These are phyloP conservation scores for Mimas tiliae DNA, from an alignment of 2,888 invertebrate species.

Conservation along the genomic window DNA sequence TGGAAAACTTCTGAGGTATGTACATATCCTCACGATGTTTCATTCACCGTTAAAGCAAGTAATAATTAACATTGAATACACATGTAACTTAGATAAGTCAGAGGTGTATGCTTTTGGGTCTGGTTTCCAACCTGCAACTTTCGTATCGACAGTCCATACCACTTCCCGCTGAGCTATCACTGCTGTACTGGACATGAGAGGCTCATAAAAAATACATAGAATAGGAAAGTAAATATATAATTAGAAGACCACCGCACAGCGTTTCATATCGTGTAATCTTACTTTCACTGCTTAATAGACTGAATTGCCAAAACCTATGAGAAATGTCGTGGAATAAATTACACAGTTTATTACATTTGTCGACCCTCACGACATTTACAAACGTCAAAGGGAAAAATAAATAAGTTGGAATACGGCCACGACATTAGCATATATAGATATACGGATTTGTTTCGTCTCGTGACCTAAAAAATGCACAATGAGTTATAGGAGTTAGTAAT, in stretches of 20 bases:
- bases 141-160: too few species aligned
- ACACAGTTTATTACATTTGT: constrained; percentile 16
- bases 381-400: constrained; percentile 22
- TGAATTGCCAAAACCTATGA: constrained; percentile 26
- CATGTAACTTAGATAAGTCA: too few species aligned
- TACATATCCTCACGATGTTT: too few species aligned
- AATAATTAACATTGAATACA: too few species aligned
- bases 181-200: too few species aligned
- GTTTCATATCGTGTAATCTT: constrained; percentile 35
- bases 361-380: constrained; percentile 15
- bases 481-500: constrained; percentile 3
- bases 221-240: background rate
- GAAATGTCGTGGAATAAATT: constrained; percentile 21
- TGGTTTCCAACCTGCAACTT: too few species aligned
- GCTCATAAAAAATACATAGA: background rate
- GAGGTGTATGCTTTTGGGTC: too few species aligned
- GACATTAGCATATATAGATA: constrained; percentile 20
- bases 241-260: background rate
- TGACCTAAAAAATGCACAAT: constrained; percentile 23
- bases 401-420: constrained; percentile 16
- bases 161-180: too few species aligned
- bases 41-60: too few species aligned
- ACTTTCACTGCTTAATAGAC: constrained; percentile 36
- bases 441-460: constrained; percentile 17
- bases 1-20: too few species aligned